Base-by-base conservation (phyloP, 2,113 vertebrate genomes). In the Ranitomeya variabilis region DNA sequence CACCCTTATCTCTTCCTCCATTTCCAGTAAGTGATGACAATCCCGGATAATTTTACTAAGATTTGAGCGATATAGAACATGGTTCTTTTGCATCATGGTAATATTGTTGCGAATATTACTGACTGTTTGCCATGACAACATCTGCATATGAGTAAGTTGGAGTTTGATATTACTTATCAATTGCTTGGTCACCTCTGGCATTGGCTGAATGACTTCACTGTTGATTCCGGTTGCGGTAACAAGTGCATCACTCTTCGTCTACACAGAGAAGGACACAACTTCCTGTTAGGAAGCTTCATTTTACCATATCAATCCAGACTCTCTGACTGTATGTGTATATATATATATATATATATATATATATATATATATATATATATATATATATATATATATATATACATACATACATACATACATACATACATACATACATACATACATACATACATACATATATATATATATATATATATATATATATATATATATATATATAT, bases 181-280 rank as follows among this genome's bases (percentile, higher is more conserved):
- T 14, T 31, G 12, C 5, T 9, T 62, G 2, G 31, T 3, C 16
- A 16, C 57, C 2, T 77, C 37, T 16, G 26, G 7, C 31, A 5
- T 19, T 74, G 52, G 11, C 37, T n/a, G 7, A 31, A 14, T 8
- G 9, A 51, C 62, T 12, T 74, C 23, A 67, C 54, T 19, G n/a
- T 69, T 79, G 16, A 18, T 18, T 52, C 15, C 62, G n/a, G 73
- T 66, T 62, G 54, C 13, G 18, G 57, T n/a, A 60, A 6, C 45
- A 31, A 19, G 57, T 18, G 31, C 74, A 64, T 86, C 57, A 37
- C 45, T 10, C 62, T 37, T 52, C 7, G 37, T 77, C 87, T 88
- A 64, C 57, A 64, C 83, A 74, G 9, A 76, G 69, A 88, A 54
- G 57, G 80, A 88, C 21, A 73, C 21, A 78, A 66, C 80, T 59